A percentile compares a stretch with the other conserved stretches of the same genome.
Evolutionary conservation across 2,797 vertebrate genomes (phyloP).

Genomic region (Neosilurus hyrtlii): DNA sequence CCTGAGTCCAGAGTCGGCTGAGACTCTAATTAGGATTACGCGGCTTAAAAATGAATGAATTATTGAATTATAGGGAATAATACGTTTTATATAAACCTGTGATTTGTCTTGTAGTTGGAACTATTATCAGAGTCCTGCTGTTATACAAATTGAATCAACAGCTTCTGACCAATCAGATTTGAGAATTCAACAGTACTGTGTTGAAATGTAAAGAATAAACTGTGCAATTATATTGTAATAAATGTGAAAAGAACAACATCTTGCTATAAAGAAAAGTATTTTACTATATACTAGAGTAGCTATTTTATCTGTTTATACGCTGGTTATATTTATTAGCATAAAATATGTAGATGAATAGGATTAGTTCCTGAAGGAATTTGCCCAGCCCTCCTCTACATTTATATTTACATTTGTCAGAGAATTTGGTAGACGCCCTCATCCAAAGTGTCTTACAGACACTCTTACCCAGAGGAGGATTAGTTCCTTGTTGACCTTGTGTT

Average conservation of each 20-base stretch:
- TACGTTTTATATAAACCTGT: not conserved
- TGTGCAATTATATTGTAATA: not conserved
- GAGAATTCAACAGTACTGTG: not conserved
- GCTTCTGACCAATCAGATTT: not conserved
- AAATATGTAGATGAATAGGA: not conserved
- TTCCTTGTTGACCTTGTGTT: slow-evolving; percentile 15
- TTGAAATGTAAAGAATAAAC: not conserved
- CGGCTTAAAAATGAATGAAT: no score
- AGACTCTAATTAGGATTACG: no score
- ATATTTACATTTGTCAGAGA: not conserved
- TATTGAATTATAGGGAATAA: no score
- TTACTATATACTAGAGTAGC: not conserved
- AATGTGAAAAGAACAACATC: not conserved
- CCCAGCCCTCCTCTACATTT: no score
- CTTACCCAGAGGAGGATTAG: not conserved
- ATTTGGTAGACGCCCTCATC: not conserved
- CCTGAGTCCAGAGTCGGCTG: no score
- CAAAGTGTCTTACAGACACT: not conserved
- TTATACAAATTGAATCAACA: not conserved
- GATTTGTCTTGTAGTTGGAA: not conserved
- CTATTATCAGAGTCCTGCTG: not conserved
- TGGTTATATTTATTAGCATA: not conserved
- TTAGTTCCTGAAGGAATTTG: not conserved
- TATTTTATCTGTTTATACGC: not conserved
- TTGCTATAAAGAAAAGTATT: not conserved